Evolutionary conservation across 2,797 vertebrate genomes (phyloP), one percentile per base, ranked within the genome.

Genomic region (Rhinoraja longicauda): DNA sequence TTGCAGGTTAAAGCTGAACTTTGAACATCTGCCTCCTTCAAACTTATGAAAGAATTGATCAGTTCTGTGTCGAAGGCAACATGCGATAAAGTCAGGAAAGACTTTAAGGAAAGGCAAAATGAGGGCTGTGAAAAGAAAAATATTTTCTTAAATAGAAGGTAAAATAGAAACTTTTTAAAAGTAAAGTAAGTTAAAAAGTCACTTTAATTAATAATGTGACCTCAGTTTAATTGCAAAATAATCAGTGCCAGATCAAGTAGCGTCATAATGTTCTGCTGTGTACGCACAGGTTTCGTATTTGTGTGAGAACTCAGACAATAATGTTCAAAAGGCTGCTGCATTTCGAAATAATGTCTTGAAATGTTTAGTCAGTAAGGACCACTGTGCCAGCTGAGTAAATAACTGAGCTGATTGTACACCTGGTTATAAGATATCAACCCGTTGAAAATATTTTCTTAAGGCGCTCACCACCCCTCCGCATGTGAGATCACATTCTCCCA

Each of bases 371-470:
- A 67, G 21, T 32, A 4, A 17, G 32, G 15, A 90, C 9, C 62
- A 70, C 70, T 36, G 64, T 67, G 36, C 67, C 88, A 86, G 88
- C n/a, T 70, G 64, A 90, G 64, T 72, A 24, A 91, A 91, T 67
- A 36, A n/a, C 59, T 88, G 84, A 15, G 88, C 13, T 15, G 17
- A 64, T 88, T 64, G 32, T 17, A 64, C 84, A 88, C 29, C 84
- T 88, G 29, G 59, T 64, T 88, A 64, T 64, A 17, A 32, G 62
- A 90, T 39, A 24, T 36, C 29, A 90, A 70, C 64, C 39, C n/a
- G 21, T 90, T 70, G 21, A 70, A 70, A 90, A 72, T 17, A 90
- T 90, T 90, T 39, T 72, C 32, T 9, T 10, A 72, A 72, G 88
- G 21, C 32, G 12, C 36, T 90, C 67, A 45, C 36, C 67, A 39